phyloP scores from a whole-genome alignment of 2,797 vertebrate species.

The Notoglanidium macrostoma region DNA sequence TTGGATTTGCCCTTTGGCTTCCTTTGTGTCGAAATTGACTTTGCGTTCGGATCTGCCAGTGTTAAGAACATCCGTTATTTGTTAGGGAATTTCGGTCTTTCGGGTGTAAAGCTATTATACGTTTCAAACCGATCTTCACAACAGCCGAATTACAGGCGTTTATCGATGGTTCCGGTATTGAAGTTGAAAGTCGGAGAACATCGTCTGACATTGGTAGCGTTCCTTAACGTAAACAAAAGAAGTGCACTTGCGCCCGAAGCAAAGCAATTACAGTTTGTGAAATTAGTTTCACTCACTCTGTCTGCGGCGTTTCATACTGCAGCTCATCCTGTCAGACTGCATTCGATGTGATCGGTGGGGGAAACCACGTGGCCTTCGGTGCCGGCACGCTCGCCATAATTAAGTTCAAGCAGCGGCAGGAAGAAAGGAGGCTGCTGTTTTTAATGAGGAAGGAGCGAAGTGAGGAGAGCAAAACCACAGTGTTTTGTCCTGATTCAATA shows the following conservation, averaged over 20 bases:
- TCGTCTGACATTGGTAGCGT: conserved; percentile 18
- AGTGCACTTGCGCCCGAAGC: conserved; percentile 25
- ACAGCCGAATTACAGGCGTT: neutral
- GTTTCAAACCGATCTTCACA: neutral
- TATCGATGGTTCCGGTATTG: conserved; percentile 14
- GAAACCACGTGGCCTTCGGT: conserved; percentile 37
- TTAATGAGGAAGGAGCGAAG: conserved; percentile 58
- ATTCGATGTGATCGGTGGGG: conserved; percentile 40
- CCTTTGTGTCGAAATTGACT: conserved; percentile 21
- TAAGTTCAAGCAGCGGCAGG: conserved; percentile 54
- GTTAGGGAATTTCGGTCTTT: neutral
- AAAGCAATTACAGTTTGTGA: conserved; percentile 56
- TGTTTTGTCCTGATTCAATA: conserved; percentile 47
- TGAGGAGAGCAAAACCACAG: conserved; percentile 22
- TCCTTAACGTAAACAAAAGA: conserved; percentile 55
- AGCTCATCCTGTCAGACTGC: conserved; percentile 50
- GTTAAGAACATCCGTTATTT: neutral
- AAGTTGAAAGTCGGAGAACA: neutral
- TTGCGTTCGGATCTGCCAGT: neutral
- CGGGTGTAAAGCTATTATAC: neutral
- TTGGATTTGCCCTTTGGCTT: conserved; percentile 35
- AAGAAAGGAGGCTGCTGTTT: conserved; percentile 55
- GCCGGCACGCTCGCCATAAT: conserved; percentile 47
- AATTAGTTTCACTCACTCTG: conserved; percentile 52
- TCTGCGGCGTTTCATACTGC: conserved; percentile 40